Evolutionary conservation across 1,140 invertebrate genomes (phyloP), one percentile per base, ranked within the genome.

Genomic region (Bombus confusus): DNA sequence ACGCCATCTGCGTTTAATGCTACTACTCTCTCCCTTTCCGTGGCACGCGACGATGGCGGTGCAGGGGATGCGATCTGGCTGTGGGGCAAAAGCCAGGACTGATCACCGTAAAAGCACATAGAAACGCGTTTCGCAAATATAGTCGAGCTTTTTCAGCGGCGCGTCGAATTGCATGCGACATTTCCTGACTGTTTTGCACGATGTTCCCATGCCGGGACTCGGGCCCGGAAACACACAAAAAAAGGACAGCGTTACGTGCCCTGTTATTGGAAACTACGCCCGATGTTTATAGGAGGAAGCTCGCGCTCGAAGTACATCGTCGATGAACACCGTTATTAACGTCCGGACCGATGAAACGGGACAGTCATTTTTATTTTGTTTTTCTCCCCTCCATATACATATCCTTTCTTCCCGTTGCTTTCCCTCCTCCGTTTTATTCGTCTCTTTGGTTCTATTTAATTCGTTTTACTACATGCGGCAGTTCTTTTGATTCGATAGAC

Each of bases 31-130:
- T 74, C 47, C 52, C 64, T 39, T 76, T 59, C n/a, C 73, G 41
- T 57, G 52, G 57, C 75, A 37, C 66, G 31, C 68, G 74, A 37
- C 43, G 34, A 15, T 28, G 13, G 62, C 64, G 64, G 31, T 15
- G n/a, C 15, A n/a, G 31, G 64, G 25, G 66, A 37, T 39, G 83
- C 43, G 59, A 47, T 64, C 77, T 68, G 72, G 81, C 66, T 78
- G 47, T 34, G 62, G 83, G 57, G 76, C 82, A 52, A 90, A 86
- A 90, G 88, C 89, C 86, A 71, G 81, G 83, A 87, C 88, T 90
- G 91, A 92, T 92, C 89, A 88, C 85, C 88, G 89, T 92, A 91
- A 92, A 92, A 91, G 90, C 91, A 92, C 86, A 91, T 87, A 89
- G 87, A 91, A 92, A 92, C 86, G 86, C 86, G 90, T 82, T 91